These are phyloP conservation scores for Sardinella longiceps DNA, from an alignment of 2,797 vertebrate species.

Conservation along the genomic window DNA sequence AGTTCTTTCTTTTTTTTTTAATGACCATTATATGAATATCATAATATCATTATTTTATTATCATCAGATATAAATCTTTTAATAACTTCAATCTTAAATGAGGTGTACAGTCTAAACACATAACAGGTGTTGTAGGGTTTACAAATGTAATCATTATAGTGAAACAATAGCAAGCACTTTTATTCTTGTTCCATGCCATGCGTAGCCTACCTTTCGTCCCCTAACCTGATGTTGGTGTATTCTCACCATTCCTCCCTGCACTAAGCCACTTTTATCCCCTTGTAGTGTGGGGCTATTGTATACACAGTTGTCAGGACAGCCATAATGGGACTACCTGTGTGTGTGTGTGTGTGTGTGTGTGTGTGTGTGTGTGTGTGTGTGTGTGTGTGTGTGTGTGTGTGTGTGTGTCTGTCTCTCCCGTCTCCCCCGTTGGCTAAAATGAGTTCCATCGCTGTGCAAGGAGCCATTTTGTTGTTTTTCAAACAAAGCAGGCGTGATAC, in stretches of 20 bases:
- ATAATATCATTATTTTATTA: no score
- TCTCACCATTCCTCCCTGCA: neutral
- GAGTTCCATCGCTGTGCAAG: neutral
- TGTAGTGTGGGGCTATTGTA: neutral
- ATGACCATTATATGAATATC: no score
- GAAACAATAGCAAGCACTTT: neutral
- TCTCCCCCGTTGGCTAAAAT: neutral
- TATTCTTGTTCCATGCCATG: neutral
- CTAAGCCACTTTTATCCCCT: neutral
- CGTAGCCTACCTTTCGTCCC: neutral
- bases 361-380: neutral
- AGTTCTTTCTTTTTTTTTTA: no score
- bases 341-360: neutral
- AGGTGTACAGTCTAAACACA: neutral
- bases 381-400: neutral
- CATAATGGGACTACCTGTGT: neutral
- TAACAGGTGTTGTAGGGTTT: neutral
- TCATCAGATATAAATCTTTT: no score
- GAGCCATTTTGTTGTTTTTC: constrained; percentile 4
- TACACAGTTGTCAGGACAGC: neutral
- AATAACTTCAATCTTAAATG: neutral
- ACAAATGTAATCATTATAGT: neutral
- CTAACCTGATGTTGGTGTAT: neutral
- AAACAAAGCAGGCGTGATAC: neutral
- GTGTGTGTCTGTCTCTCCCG: neutral